These are phyloP conservation scores for Poeciliopsis prolifica DNA, from an alignment of 2,113 vertebrate species.

Conservation along the genomic window DNA sequence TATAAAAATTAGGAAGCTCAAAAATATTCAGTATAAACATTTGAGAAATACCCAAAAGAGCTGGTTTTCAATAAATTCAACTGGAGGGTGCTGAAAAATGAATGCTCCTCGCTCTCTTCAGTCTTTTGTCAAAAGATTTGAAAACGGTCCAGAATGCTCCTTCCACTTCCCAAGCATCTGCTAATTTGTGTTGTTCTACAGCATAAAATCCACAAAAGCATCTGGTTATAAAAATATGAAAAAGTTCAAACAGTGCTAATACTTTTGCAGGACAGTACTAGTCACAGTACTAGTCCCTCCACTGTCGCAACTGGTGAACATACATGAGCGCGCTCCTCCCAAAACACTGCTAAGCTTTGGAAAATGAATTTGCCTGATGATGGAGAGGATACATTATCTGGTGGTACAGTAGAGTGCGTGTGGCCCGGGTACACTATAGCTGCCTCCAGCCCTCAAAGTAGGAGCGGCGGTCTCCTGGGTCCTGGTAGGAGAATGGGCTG, in stretches of 20 bases:
- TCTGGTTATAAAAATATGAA: neutral
- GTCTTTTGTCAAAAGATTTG: too few species aligned
- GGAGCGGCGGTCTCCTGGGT: slow-evolving; percentile 73
- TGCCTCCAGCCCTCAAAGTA: slow-evolving; percentile 69
- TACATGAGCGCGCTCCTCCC: slow-evolving; percentile 26
- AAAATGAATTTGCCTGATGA: slow-evolving; percentile 80
- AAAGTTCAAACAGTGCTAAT: neutral
- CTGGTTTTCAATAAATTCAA: too few species aligned
- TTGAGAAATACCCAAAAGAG: too few species aligned
- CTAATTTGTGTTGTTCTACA: neutral
- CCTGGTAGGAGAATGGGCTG: slow-evolving; percentile 69
- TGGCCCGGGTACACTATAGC: slow-evolving; percentile 72
- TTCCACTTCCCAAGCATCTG: neutral
- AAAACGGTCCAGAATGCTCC: neutral
- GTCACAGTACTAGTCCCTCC: slow-evolving; percentile 5
- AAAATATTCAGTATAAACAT: too few species aligned
- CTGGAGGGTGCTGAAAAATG: too few species aligned
- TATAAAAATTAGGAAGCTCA: too few species aligned
- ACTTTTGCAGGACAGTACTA: neutral
- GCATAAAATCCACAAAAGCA: neutral
- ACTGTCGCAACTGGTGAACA: slow-evolving; percentile 34
- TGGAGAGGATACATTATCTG: slow-evolving; percentile 78
- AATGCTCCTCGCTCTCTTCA: too few species aligned
- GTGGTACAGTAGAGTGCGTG: slow-evolving; percentile 71
- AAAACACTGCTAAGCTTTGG: slow-evolving; percentile 59